A percentile compares a stretch with the other conserved stretches of the same genome.
These are phyloP conservation scores for Ecliptopera silaceata DNA, from an alignment of 2,888 invertebrate species.

Conservation along the genomic window DNA sequence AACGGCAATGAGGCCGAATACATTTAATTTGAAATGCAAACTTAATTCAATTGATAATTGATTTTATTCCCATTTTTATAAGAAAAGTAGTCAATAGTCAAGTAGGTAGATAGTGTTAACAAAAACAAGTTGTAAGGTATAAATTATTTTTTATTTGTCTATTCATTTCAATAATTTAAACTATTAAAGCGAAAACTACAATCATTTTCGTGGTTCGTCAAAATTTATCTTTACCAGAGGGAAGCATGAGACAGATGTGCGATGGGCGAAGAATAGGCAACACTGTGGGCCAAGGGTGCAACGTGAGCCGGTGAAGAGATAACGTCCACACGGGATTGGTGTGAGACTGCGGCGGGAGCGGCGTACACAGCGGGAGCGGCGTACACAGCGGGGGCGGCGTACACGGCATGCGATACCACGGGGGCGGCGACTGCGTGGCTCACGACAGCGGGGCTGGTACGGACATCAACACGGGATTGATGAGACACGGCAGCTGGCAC, in stretches of 20 bases:
- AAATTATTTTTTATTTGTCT: constrained; percentile 60
- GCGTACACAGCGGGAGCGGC: constrained; percentile 11
- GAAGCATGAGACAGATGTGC: constrained; percentile 51
- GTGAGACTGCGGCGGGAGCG: constrained; percentile 70
- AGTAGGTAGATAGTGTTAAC: constrained; percentile 1
- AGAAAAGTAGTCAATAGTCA: background rate
- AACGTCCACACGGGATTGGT: constrained; percentile 72
- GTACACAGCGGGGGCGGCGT: constrained; percentile 29
- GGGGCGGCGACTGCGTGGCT: constrained; percentile 46
- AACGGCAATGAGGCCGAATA: too few species aligned
- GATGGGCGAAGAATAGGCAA: constrained; percentile 56
- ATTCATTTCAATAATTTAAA: constrained; percentile 61
- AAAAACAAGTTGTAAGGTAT: constrained; percentile 19
- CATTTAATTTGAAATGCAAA: too few species aligned
- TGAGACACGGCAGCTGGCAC: constrained; percentile 56
- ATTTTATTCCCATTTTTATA: too few species aligned
- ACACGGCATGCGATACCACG: constrained; percentile 30
- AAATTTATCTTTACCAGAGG: constrained; percentile 60
- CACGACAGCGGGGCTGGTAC: constrained; percentile 52
- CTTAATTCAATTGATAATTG: too few species aligned
- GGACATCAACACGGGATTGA: constrained; percentile 61
- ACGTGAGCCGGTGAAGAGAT: constrained; percentile 53
- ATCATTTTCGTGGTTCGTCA: constrained; percentile 48
- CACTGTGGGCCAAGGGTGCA: constrained; percentile 58
- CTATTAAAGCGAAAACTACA: constrained; percentile 72